A percentile compares a stretch with the other conserved stretches of the same genome.
These are phyloP conservation scores for Synanthedon vespiformis DNA, from an alignment of 2,888 invertebrate genomes.

Conservation along the genomic window DNA sequence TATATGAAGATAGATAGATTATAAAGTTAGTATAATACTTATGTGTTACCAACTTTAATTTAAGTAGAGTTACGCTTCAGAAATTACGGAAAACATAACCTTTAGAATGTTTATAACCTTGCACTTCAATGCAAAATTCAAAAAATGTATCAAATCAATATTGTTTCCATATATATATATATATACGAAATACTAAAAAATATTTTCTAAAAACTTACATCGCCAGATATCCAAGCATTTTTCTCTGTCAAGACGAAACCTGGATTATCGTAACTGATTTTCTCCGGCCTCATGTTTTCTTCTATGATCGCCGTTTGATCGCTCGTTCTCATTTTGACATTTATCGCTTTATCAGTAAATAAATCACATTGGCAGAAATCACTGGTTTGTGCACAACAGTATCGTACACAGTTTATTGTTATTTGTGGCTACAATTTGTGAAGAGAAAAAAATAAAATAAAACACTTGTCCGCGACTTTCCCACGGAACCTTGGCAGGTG, in stretches of 20 bases:
- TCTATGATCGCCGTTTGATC: slow-evolving; percentile 15
- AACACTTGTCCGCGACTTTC: slow-evolving; percentile 16
- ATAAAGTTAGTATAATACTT: no score
- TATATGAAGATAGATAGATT: no score
- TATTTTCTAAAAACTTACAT: slow-evolving; percentile 17
- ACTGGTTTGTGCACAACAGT: no score
- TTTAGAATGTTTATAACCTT: slow-evolving; percentile 1
- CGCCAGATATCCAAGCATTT: slow-evolving; percentile 26
- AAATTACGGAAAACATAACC: slow-evolving; percentile 11
- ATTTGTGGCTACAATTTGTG: no score
- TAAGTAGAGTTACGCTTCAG: slow-evolving; percentile 20
- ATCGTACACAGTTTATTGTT: no score
- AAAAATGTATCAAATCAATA: no score
- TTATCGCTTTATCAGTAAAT: not conserved
- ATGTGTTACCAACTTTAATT: no score
- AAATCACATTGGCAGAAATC: not conserved
- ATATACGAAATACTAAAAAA: not conserved
- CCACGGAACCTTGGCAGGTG: slow-evolving; percentile 29
- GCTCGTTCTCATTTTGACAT: slow-evolving; percentile 15
- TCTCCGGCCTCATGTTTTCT: slow-evolving; percentile 28
- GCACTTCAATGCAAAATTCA: not conserved
- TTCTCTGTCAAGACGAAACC: slow-evolving; percentile 52
- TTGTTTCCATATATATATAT: no score
- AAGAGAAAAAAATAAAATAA: slow-evolving; percentile 7
- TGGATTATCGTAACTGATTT: slow-evolving; percentile 43